A percentile compares a stretch with the other conserved stretches of the same genome.
These are phyloP conservation scores for Spisula subtruncata DNA, from an alignment of 2,888 invertebrate species.

Conservation along the genomic window DNA sequence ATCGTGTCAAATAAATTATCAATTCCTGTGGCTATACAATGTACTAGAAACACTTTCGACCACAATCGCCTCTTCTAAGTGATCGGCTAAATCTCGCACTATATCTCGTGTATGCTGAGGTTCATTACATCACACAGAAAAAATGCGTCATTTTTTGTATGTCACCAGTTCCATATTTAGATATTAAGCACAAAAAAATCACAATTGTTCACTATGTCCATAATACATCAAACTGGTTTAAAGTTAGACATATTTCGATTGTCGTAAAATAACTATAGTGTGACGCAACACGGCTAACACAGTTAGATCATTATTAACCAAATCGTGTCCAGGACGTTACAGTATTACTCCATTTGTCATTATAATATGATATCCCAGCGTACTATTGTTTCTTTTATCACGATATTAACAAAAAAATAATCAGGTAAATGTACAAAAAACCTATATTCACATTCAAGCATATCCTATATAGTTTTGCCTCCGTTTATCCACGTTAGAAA, in stretches of 20 bases:
- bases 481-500: neutral
- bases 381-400: slow-evolving; percentile 13
- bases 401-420: neutral
- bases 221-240: neutral
- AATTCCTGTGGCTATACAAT: neutral
- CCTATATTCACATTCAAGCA: neutral
- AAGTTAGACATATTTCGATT: slow-evolving; percentile 15
- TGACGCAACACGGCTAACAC: neutral
- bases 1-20: neutral
- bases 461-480: neutral
- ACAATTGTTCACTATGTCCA: neutral
- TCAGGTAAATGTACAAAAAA: neutral
- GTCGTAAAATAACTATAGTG: slow-evolving; percentile 1
- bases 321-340: neutral
- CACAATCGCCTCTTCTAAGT: neutral
- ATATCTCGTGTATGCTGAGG: neutral
- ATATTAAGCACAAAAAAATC: neutral
- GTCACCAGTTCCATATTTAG: neutral
- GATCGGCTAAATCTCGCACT: too few relatives aligned
- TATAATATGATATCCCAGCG: neutral
- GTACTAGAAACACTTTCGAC: too few relatives aligned
- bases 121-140: slow-evolving; percentile 4
- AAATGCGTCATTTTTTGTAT: slow-evolving; percentile 11
- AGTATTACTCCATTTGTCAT: neutral
- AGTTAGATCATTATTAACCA: neutral